Conservation (phyloP, 2,113 vertebrate genomes). For the Hippotragus niger region DNA sequence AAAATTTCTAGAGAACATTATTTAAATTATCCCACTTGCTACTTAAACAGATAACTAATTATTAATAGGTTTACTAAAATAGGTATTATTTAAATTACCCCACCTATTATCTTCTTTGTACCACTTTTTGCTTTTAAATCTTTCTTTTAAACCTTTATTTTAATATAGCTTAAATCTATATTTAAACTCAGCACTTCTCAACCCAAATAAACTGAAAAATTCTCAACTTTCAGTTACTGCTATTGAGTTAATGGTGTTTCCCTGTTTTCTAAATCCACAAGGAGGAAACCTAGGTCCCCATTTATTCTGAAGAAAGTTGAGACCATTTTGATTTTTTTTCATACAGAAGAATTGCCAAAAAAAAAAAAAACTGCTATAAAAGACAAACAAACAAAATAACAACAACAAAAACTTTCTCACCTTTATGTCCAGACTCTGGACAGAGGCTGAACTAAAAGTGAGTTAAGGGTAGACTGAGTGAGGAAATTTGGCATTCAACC, state of each 20-base stretch:
- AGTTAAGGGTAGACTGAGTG: neutral
- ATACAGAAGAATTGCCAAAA: neutral
- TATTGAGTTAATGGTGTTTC: neutral
- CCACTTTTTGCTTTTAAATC: neutral
- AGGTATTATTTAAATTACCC: neutral
- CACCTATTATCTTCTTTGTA: neutral
- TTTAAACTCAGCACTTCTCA: neutral
- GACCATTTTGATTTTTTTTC: neutral
- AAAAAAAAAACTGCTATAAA: neutral
- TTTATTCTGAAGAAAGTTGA: neutral
- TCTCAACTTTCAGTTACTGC: neutral
- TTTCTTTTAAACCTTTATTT: neutral
- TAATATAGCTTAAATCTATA: neutral
- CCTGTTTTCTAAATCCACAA: neutral
- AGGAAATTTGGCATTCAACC: neutral
- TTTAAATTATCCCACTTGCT: neutral
- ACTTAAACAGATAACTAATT: neutral
- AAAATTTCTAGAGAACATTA: neutral
- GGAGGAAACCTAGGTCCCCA: neutral
- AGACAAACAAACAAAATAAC: neutral
- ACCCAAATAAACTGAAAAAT: neutral
- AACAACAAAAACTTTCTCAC: neutral
- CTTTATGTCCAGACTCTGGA: neutral
- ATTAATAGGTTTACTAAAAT: neutral
- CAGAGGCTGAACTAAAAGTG: neutral